Percentiles rank a stretch among this genome's conserved stretches.
Conservation (phyloP, 2,797 vertebrate genomes). For the Enteromius paludinosus region DNA sequence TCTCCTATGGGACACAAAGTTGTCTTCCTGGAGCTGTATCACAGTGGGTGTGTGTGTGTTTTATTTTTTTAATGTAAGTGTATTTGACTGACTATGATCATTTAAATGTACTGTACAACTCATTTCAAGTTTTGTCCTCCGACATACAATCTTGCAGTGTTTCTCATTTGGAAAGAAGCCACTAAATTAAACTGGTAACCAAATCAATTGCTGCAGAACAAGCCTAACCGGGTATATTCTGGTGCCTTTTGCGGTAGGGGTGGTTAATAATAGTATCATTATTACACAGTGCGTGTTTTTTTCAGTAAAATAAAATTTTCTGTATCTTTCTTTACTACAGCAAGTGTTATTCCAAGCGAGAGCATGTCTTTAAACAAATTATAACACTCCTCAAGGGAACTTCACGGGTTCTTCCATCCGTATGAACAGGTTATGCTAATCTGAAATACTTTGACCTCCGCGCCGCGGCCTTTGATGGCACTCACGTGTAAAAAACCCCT, state of each 20-base stretch:
- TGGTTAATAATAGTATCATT: neutral
- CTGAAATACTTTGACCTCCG: neutral
- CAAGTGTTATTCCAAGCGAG: neutral
- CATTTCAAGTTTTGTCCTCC: neutral
- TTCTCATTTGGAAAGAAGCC: neutral
- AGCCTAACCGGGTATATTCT: neutral
- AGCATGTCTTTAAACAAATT: neutral
- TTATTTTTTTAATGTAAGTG: neutral
- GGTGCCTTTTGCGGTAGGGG: neutral
- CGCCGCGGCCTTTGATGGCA: neutral
- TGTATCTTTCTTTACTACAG: neutral
- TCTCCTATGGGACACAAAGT: constrained; percentile 32
- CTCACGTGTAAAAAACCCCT: constrained; percentile 54
- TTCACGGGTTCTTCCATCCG: neutral
- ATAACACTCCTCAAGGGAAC: neutral
- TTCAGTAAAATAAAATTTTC: neutral
- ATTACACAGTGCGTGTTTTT: neutral
- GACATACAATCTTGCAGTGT: neutral
- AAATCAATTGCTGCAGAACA: neutral
- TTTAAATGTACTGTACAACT: neutral
- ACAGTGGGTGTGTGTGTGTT: neutral
- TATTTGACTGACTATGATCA: neutral
- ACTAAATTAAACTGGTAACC: neutral
- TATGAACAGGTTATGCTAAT: neutral
- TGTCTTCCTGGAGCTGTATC: neutral